phyloP scores from a whole-genome alignment of 2,888 invertebrate species.

The Dioctria linearis region DNA sequence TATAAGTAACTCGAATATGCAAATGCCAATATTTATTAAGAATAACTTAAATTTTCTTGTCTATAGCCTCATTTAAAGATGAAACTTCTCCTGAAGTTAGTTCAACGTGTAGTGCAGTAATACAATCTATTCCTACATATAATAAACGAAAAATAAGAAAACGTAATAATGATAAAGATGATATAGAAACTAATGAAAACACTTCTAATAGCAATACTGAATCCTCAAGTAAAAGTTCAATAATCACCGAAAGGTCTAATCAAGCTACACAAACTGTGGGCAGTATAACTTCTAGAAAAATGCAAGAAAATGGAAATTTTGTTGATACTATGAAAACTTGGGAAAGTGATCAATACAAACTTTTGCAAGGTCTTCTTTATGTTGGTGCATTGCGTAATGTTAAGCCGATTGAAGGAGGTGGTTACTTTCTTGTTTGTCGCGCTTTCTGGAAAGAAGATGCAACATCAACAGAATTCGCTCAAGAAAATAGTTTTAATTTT shows the following conservation, averaged over 20 bases:
- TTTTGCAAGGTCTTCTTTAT: slow-evolving; percentile 67
- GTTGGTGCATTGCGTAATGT: slow-evolving; percentile 64
- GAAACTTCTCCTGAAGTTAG: too few species aligned
- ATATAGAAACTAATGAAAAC: background rate
- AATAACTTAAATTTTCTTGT: too few species aligned
- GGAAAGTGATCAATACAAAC: slow-evolving; percentile 59
- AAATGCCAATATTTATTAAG: too few species aligned
- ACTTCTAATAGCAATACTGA: background rate
- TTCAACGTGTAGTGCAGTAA: too few species aligned
- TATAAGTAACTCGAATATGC: background rate
- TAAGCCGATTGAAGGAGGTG: slow-evolving; percentile 55
- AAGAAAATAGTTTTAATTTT: slow-evolving; percentile 63
- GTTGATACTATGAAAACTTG: background rate
- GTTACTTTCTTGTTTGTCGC: slow-evolving; percentile 64
- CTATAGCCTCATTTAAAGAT: too few species aligned
- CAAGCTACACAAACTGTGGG: slow-evolving; percentile 17
- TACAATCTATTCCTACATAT: too few species aligned
- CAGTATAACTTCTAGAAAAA: background rate
- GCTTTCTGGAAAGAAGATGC: slow-evolving; percentile 68
- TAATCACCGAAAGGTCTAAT: slow-evolving; percentile 13
- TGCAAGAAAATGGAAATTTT: slow-evolving; percentile 20
- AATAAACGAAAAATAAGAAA: background rate
- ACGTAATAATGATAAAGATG: slow-evolving; percentile 11
- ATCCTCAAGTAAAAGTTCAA: background rate
- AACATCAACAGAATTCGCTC: slow-evolving; percentile 61